Evolutionary conservation across 2,113 vertebrate genomes (phyloP).

Genomic region (Hucho hucho): DNA sequence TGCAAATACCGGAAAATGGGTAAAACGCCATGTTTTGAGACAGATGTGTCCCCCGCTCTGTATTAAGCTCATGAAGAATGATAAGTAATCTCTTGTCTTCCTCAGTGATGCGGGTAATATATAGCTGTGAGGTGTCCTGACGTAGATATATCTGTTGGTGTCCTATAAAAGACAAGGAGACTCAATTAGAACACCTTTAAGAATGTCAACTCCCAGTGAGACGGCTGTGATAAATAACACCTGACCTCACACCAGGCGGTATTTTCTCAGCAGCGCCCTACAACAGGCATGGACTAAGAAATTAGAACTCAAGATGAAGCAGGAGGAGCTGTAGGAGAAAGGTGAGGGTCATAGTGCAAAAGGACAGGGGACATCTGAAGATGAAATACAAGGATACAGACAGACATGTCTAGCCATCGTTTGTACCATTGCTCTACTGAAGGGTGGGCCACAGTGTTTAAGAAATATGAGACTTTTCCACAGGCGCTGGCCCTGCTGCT

Average conservation of each 20-base stretch:
- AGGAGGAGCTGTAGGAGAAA: slow-evolving; percentile 51
- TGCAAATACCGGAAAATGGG: slow-evolving; percentile 32
- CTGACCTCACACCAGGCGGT: slow-evolving; percentile 76
- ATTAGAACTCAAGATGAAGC: slow-evolving; percentile 66
- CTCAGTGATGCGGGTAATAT: slow-evolving; percentile 81
- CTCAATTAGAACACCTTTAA: slow-evolving; percentile 79
- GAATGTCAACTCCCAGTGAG: slow-evolving; percentile 79
- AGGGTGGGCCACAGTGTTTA: slow-evolving; percentile 48
- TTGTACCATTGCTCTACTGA: slow-evolving; percentile 40
- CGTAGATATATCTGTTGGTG: slow-evolving; percentile 85
- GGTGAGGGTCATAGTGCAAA: slow-evolving; percentile 47
- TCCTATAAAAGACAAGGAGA: slow-evolving; percentile 88
- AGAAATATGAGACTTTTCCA: slow-evolving; percentile 61
- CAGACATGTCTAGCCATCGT: slow-evolving; percentile 43
- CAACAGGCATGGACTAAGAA: slow-evolving; percentile 58
- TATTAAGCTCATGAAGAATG: slow-evolving; percentile 72
- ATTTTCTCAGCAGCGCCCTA: slow-evolving; percentile 64
- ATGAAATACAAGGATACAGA: slow-evolving; percentile 47
- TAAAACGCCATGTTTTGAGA: slow-evolving; percentile 47
- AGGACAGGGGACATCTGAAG: slow-evolving; percentile 54
- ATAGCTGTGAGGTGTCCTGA: slow-evolving; percentile 84
- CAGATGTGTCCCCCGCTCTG: slow-evolving; percentile 50
- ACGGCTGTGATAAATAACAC: slow-evolving; percentile 79
- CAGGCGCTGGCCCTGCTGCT: slow-evolving; percentile 59
- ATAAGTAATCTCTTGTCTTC: slow-evolving; percentile 89